A percentile compares a stretch with the other conserved stretches of the same genome.
Conservation (phyloP, 2,797 vertebrate species). For the Sarcophilus harrisii region DNA sequence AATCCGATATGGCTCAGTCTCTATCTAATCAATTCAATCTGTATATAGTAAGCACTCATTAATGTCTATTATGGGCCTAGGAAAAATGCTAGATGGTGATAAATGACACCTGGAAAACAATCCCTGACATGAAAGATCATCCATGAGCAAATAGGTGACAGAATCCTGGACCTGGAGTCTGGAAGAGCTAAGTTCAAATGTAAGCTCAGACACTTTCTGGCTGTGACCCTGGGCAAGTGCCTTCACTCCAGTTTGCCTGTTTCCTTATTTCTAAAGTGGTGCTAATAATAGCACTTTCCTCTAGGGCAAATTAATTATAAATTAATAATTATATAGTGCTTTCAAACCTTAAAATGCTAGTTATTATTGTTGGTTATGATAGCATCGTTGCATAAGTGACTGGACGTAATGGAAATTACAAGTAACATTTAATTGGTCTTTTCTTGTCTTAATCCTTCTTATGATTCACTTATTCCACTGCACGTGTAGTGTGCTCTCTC, state of each 20-base stretch:
- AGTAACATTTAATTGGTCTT: not conserved
- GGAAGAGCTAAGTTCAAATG: not conserved
- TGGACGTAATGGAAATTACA: not conserved
- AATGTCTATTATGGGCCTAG: not conserved
- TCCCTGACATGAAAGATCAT: not conserved
- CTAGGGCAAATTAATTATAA: not conserved
- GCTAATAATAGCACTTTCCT: not conserved
- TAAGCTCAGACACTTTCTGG: not conserved
- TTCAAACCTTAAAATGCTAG: not conserved
- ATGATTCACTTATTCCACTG: not conserved
- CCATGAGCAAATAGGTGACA: rapidly evolving
- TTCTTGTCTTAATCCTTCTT: not conserved
- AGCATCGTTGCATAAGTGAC: too few relatives aligned
- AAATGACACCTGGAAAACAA: not conserved
- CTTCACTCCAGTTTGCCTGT: not conserved
- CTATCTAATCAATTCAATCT: not conserved
- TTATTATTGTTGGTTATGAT: not conserved
- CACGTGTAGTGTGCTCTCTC: not conserved
- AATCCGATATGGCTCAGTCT: not conserved
- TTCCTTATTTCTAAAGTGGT: not conserved
- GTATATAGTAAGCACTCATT: not conserved
- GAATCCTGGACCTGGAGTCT: not conserved
- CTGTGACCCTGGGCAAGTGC: not conserved
- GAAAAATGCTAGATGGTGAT: not conserved
- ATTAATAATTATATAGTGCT: not conserved